Conservation (phyloP, 2,888 invertebrate species). For the Seira musarum region DNA sequence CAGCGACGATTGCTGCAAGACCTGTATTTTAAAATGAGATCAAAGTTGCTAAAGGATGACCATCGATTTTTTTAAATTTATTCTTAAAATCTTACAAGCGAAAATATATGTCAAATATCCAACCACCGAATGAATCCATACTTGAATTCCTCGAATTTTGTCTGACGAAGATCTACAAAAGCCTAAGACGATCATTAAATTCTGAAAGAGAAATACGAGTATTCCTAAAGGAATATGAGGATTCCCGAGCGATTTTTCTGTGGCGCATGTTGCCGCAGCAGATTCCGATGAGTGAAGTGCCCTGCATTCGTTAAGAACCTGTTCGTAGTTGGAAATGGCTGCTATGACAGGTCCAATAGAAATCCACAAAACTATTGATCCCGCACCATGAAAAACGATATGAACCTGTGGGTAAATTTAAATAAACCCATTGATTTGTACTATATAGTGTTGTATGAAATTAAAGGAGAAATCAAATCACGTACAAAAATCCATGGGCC, state of each 20-base stretch:
- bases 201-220: constrained; percentile 21
- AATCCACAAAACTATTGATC: constrained; percentile 23
- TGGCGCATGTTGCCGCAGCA: not conserved
- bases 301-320: not conserved
- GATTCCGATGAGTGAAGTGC: not conserved
- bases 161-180: not conserved
- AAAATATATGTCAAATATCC: constrained; percentile 28
- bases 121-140: constrained; percentile 21
- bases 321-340: not conserved
- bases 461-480: not conserved
- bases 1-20: constrained; percentile 18
- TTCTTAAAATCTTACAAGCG: constrained; percentile 13
- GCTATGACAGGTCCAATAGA: constrained; percentile 26
- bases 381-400: constrained; percentile 2
- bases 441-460: no score
- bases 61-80: no score
- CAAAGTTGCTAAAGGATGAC: no score
- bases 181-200: constrained; percentile 15
- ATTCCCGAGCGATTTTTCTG: not conserved
- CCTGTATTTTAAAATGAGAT: not conserved
- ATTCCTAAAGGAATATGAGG: constrained; percentile 21
- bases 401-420: constrained; percentile 17
- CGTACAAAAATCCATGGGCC: constrained; percentile 41
- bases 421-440: no score
- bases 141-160: constrained; percentile 9